Percentiles rank a stretch among this genome's conserved stretches.
These are phyloP conservation scores for Chrysemys picta DNA, from an alignment of 2,113 vertebrate genomes.

Conservation along the genomic window DNA sequence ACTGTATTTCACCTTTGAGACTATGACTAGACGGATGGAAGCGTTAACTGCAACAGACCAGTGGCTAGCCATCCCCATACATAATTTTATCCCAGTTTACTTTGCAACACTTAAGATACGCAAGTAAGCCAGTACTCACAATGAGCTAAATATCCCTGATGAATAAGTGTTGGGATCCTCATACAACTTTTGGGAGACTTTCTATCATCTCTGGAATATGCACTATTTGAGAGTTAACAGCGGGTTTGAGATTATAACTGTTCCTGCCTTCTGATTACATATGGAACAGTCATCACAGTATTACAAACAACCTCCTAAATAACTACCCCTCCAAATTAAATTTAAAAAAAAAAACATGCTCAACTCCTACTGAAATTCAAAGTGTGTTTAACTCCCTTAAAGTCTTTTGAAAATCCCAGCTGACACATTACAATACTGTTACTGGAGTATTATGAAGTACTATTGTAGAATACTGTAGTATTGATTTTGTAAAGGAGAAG, in stretches of 20 bases:
- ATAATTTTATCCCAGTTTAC: not conserved
- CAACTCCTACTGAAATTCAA: not conserved
- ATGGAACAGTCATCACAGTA: not conserved
- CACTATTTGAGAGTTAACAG: not conserved
- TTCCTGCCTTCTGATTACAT: not conserved
- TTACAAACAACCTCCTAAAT: not conserved
- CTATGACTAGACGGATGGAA: not conserved
- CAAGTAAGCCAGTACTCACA: not conserved
- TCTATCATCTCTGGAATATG: not conserved
- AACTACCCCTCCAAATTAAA: not conserved
- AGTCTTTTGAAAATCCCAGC: not conserved
- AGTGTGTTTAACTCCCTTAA: not conserved
- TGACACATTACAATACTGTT: not conserved
- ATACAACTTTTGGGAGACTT: not conserved
- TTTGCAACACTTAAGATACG: not conserved
- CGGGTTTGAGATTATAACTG: not conserved
- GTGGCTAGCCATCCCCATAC: not conserved
- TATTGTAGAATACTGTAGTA: fast-evolving
- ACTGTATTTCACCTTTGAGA: not conserved
- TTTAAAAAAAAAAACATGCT: not conserved
- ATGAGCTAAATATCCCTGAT: not conserved
- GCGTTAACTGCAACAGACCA: fast-evolving
- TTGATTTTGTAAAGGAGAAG: not conserved
- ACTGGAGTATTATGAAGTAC: fast-evolving
- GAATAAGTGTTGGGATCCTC: not conserved